Evolutionary conservation across 2,797 vertebrate genomes (phyloP), one percentile per base, ranked within the genome.

Genomic region (Tadarida brasiliensis): DNA sequence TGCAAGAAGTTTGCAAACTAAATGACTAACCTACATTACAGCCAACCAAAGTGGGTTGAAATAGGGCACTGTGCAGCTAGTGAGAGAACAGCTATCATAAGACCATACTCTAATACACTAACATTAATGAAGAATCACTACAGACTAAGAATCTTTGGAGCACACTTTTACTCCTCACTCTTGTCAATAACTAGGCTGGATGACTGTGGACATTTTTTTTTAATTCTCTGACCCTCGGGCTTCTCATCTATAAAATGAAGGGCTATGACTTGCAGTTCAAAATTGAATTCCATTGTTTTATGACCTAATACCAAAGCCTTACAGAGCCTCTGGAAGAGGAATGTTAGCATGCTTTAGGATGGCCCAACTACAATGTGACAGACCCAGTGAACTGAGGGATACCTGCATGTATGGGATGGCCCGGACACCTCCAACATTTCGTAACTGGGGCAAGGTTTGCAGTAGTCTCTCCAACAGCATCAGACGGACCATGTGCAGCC

Each of bases 321-420:
- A n/a, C 1, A 47, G 33, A 59, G 67, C 63, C 54, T 59, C 54
- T 28, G 24, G 15, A 70, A 89, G 28, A 93, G 57, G 91, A 16
- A 59, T 19, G 15, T 35, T n/a, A 44, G 4, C 19, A 17, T 84
- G 63, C 57, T 68, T 6, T 35, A 74, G 10, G 87, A 39, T 2
- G 5, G 35, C 15, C 26, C 67, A 9, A 17, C 47, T 20, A 16
- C 1, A 76, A 76, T 3, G 7, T 11, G 49, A 95, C 0, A 44
- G 71, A 73, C 16, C 51, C 61, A 61, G 26, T 57, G 22, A 89
- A 73, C 35, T 9, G 59, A 61, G 26, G 26, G 56, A 77, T 97
- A 99, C 99, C 99, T 99, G 99, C 99, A 99, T 99, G 96, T 99
- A 99, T 0, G 99, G 99, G 94, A 99, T 99, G 97, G 99, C 99